Evolutionary conservation across 2,888 invertebrate genomes (phyloP).

Genomic region (Polyommatus icarus): DNA sequence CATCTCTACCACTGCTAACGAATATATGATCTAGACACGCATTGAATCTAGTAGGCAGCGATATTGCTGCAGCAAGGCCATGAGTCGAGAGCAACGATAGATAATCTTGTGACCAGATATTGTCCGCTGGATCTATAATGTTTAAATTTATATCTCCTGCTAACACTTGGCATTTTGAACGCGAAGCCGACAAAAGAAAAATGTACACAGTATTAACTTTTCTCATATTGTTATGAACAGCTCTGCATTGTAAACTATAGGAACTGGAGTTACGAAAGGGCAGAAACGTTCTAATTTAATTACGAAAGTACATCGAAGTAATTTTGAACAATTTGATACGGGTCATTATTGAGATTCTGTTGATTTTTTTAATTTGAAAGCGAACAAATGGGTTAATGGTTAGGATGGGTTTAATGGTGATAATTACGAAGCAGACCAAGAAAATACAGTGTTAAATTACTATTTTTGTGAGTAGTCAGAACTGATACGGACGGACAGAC

Average conservation of each 20-base stretch:
- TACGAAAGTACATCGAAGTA: not conserved
- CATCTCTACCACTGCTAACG: too few relatives aligned
- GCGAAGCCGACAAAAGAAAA: too few relatives aligned
- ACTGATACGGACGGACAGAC: too few relatives aligned
- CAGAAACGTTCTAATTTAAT: constrained; percentile 1
- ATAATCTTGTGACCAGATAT: too few relatives aligned
- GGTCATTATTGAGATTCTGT: constrained; percentile 14
- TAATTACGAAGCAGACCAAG: not conserved
- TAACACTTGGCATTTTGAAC: too few relatives aligned
- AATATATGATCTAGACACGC: too few relatives aligned
- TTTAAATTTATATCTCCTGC: too few relatives aligned
- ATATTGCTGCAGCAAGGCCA: too few relatives aligned
- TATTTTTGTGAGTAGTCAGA: not conserved
- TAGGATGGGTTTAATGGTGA: not conserved
- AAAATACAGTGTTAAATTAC: not conserved
- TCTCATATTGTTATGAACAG: not conserved
- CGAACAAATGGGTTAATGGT: constrained; percentile 13
- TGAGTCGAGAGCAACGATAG: too few relatives aligned
- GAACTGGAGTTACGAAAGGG: constrained; percentile 1
- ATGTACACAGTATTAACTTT: not conserved
- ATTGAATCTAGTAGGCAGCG: too few relatives aligned
- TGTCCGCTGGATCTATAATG: too few relatives aligned
- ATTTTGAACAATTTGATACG: constrained; percentile 15
- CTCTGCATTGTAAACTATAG: not conserved
- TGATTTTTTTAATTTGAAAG: constrained; percentile 10